These are phyloP conservation scores for Camelus dromedarius DNA, from an alignment of 2,113 vertebrate genomes.

Conservation along the genomic window DNA sequence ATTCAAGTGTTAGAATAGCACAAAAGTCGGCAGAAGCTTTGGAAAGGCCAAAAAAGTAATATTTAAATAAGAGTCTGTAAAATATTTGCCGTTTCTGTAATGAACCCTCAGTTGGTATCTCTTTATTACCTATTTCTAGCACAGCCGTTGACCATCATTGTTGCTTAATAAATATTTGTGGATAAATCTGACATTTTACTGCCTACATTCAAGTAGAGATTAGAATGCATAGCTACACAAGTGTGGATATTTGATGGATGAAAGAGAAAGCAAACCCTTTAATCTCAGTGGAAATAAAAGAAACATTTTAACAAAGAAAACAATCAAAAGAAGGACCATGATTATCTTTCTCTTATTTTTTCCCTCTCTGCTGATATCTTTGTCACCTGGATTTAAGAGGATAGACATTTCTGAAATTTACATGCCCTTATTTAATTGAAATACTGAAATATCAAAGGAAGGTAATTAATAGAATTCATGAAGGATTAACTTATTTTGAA, in stretches of 20 bases:
- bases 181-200: constrained; percentile 16
- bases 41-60: constrained; percentile 42
- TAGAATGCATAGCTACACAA: not conserved
- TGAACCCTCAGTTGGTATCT: not conserved
- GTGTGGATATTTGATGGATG: constrained; percentile 44
- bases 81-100: constrained; percentile 31
- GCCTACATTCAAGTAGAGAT: not conserved
- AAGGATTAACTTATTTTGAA: constrained; percentile 47
- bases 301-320: constrained; percentile 56
- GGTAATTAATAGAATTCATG: not conserved
- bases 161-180: constrained; percentile 13
- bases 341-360: constrained; percentile 54
- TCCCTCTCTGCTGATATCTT: not conserved
- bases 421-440: constrained; percentile 1
- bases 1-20: constrained; percentile 62
- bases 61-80: constrained; percentile 32
- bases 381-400: not conserved
- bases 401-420: not conserved
- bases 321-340: constrained; percentile 46
- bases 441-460: constrained; percentile 30
- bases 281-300: constrained; percentile 71
- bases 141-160: not conserved
- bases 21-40: constrained; percentile 69
- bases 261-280: constrained; percentile 58
- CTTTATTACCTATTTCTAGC: not conserved